phyloP scores from a whole-genome alignment of 1,140 invertebrate genomes.

The Aphelenchoides fujianensis region DNA sequence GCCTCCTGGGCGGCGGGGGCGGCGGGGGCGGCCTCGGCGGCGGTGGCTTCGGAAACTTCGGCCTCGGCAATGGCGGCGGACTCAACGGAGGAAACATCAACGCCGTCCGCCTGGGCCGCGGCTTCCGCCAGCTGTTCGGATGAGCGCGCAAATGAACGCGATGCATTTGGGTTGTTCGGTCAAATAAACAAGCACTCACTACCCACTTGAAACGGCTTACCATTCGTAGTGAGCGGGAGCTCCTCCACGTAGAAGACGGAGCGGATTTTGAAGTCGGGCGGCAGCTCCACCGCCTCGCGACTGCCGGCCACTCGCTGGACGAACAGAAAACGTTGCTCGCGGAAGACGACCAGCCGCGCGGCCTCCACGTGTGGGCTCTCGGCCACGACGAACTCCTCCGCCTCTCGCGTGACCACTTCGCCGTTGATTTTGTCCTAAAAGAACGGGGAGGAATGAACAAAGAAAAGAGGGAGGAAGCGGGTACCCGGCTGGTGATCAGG shows the following conservation, averaged over 20 bases:
- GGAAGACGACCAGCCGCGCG: slow-evolving; percentile 9
- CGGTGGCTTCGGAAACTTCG: background rate
- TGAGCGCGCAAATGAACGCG: background rate
- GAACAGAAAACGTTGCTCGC: slow-evolving; percentile 6
- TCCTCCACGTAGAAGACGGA: slow-evolving; percentile 3
- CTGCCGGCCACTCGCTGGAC: background rate
- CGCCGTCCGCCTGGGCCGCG: background rate
- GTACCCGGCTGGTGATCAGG: slow-evolving; percentile 12
- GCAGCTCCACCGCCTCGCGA: background rate
- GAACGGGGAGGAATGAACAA: slow-evolving; percentile 1
- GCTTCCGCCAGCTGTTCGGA: background rate
- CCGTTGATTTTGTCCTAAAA: slow-evolving; percentile 24
- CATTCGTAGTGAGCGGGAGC: slow-evolving; percentile 6
- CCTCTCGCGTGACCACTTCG: slow-evolving; percentile 15
- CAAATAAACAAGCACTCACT: background rate
- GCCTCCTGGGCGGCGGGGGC: background rate
- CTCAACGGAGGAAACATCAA: background rate
- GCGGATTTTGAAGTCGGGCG: background rate
- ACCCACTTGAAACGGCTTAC: background rate
- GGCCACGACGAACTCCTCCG: slow-evolving; percentile 3
- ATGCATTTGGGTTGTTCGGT: background rate
- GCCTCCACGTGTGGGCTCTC: background rate
- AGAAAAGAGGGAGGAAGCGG: background rate
- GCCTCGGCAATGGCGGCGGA: background rate
- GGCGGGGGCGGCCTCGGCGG: background rate